These are phyloP conservation scores for Dorcus hopei DNA, from an alignment of 2,888 invertebrate species.

Conservation along the genomic window DNA sequence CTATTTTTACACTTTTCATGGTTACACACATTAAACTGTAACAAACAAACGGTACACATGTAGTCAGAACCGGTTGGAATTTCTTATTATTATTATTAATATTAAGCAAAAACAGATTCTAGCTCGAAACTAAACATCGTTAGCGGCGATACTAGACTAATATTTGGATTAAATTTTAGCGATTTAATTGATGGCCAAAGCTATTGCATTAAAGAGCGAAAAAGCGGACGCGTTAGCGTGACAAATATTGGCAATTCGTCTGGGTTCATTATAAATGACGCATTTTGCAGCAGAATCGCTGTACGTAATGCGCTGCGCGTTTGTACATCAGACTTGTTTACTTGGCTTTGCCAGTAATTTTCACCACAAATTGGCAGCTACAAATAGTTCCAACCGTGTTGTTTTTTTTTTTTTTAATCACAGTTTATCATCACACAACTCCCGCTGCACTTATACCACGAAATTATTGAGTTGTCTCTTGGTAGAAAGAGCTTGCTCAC, in stretches of 20 bases:
- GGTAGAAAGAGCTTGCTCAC: too few species aligned
- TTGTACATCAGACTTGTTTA: not conserved
- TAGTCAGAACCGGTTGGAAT: too few species aligned
- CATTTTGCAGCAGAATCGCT: not conserved
- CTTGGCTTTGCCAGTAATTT: not conserved
- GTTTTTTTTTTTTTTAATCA: not conserved
- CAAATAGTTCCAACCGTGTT: not conserved
- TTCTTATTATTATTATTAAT: too few species aligned
- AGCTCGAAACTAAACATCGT: not conserved
- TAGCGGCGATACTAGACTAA: constrained; percentile 3
- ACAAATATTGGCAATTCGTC: constrained; percentile 6
- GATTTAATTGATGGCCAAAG: constrained; percentile 9
- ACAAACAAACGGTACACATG: too few species aligned
- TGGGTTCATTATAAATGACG: constrained; percentile 3
- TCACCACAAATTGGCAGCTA: not conserved
- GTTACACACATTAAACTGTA: too few species aligned
- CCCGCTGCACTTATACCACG: too few species aligned
- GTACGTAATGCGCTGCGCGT: not conserved
- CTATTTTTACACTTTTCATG: too few species aligned
- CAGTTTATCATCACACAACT: too few species aligned
- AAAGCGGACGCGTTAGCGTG: not conserved
- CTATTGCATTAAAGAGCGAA: constrained; percentile 6
- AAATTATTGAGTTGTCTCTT: too few species aligned
- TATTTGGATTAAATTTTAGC: constrained; percentile 10
- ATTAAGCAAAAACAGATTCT: too few species aligned